phyloP scores from a whole-genome alignment of 2,113 vertebrate genomes.

The Casuarius casuarius region DNA sequence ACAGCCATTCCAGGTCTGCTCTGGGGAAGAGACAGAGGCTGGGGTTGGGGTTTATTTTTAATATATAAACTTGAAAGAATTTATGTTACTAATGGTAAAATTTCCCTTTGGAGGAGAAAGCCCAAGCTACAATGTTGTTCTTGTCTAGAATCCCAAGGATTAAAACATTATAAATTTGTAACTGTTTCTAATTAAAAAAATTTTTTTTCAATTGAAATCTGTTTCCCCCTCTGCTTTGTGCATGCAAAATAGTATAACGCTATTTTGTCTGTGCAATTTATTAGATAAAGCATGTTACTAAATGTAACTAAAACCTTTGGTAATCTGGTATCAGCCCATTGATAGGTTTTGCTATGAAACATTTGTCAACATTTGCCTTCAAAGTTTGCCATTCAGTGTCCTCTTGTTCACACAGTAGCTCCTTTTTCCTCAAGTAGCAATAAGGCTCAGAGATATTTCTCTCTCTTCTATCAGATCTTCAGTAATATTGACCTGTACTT shows the following conservation, averaged over 20 bases:
- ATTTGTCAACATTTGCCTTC: not conserved
- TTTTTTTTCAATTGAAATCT: not conserved
- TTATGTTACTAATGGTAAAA: no score
- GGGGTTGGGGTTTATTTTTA: not conserved
- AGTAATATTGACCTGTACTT: not conserved
- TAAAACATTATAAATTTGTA: no score
- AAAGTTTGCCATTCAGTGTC: not conserved
- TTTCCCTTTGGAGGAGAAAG: no score
- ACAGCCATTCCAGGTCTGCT: not conserved
- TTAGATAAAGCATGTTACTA: not conserved
- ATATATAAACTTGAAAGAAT: not conserved
- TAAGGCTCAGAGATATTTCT: not conserved
- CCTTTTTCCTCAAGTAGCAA: not conserved
- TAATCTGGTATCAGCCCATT: not conserved
- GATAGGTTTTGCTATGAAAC: not conserved
- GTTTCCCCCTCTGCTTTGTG: not conserved
- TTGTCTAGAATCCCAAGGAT: no score
- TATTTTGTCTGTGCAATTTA: not conserved
- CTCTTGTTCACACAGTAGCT: not conserved
- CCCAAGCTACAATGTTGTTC: no score
- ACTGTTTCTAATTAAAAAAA: no score
- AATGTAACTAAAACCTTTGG: not conserved
- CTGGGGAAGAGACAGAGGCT: not conserved
- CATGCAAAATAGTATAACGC: fast-evolving
- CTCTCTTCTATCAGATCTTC: not conserved